Conservation (phyloP, 2,888 invertebrate genomes). For the Stenolophus ochropezus region DNA sequence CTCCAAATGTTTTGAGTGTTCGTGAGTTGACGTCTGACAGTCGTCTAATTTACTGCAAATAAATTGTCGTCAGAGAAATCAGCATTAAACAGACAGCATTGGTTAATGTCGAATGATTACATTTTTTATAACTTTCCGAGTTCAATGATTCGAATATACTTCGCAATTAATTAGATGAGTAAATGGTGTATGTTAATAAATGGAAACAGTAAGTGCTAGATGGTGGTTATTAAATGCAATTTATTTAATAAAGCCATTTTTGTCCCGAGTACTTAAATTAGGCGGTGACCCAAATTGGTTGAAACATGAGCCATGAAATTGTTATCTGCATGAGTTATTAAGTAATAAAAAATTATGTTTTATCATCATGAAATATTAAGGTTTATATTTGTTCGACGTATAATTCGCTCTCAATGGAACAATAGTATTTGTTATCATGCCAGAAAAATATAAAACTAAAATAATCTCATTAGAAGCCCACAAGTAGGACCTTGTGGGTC, state of each 20-base stretch:
- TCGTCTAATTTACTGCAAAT: too few species aligned
- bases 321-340: slow-evolving; percentile 50
- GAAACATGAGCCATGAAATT: slow-evolving; percentile 47
- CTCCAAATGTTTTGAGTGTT: too few species aligned
- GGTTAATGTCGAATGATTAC: too few species aligned
- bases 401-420: slow-evolving; percentile 23
- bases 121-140: neutral
- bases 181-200: slow-evolving; percentile 8
- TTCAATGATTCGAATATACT: neutral
- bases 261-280: slow-evolving; percentile 18
- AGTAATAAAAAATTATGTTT: slow-evolving; percentile 50
- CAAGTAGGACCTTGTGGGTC: slow-evolving; percentile 4
- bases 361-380: slow-evolving; percentile 48
- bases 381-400: slow-evolving; percentile 41
- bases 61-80: too few species aligned
- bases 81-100: too few species aligned
- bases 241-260: slow-evolving; percentile 39
- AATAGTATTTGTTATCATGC: slow-evolving; percentile 45
- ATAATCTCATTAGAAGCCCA: slow-evolving; percentile 30
- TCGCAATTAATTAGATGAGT: neutral
- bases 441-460: slow-evolving; percentile 43
- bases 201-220: slow-evolving; percentile 4
- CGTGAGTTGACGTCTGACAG: too few species aligned
- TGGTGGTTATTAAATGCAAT: slow-evolving; percentile 29
- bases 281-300: slow-evolving; percentile 39